Conservation (phyloP, 2,113 vertebrate species). For the Sisor rabdophorus region DNA sequence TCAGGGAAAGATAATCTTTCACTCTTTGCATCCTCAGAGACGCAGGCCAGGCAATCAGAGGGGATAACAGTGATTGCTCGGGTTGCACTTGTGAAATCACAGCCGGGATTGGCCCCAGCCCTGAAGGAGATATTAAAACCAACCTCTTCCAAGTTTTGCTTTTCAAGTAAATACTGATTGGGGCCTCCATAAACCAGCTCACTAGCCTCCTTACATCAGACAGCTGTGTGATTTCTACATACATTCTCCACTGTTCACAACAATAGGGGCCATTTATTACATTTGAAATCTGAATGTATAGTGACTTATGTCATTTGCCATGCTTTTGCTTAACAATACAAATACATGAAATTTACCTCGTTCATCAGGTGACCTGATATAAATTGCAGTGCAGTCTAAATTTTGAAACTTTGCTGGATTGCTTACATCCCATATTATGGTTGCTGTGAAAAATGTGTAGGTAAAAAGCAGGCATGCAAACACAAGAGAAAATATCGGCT, state of each 20-base stretch:
- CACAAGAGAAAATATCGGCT: constrained; percentile 32
- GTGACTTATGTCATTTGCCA: constrained; percentile 39
- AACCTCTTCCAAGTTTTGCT: constrained; percentile 52
- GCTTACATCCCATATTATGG: constrained; percentile 32
- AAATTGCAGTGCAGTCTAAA: constrained; percentile 24
- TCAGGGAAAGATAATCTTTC: constrained; percentile 74
- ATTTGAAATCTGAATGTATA: constrained; percentile 46
- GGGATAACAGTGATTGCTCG: constrained; percentile 60
- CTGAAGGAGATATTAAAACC: constrained; percentile 61
- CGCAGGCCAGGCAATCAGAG: constrained; percentile 59
- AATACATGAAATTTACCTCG: constrained; percentile 21
- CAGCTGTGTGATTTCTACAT: constrained; percentile 42
- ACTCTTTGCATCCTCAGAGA: constrained; percentile 70
- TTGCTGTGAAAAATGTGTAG: constrained; percentile 34
- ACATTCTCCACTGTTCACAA: constrained; percentile 36
- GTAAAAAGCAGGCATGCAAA: constrained; percentile 9
- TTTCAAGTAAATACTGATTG: constrained; percentile 61
- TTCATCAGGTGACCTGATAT: not conserved
- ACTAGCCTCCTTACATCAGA: constrained; percentile 45
- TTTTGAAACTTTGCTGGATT: constrained; percentile 27
- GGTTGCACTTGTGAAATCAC: constrained; percentile 67
- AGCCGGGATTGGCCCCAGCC: constrained; percentile 52
- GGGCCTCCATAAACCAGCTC: constrained; percentile 47
- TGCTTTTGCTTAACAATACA: constrained; percentile 40
- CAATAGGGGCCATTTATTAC: constrained; percentile 50